Evolutionary conservation across 2,888 invertebrate genomes (phyloP).

Genomic region (Rotaria macrura): DNA sequence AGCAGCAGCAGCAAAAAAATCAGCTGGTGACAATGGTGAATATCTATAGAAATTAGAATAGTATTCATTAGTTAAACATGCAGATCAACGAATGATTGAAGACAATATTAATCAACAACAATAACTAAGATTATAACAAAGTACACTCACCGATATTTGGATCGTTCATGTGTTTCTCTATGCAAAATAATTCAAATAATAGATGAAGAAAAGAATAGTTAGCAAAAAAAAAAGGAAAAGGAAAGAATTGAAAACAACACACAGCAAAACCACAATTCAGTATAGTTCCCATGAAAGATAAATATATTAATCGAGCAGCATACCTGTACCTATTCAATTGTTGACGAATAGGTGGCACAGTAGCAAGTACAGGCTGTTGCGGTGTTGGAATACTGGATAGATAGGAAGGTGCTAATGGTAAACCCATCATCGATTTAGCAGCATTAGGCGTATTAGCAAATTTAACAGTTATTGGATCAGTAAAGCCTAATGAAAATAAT

Average conservation of each 20-base stretch:
- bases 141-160: slow-evolving; percentile 11
- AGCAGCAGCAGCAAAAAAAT: slow-evolving; percentile 8
- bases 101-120: background rate
- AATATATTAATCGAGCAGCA: background rate
- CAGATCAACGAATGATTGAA: background rate
- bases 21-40: slow-evolving; percentile 1
- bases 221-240: background rate
- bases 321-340: slow-evolving; percentile 21
- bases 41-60: background rate
- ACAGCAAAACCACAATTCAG: no score
- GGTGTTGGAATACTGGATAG: background rate
- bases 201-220: background rate
- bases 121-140: no score
- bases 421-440: slow-evolving; percentile 32
- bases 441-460: slow-evolving; percentile 35
- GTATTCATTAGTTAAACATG: background rate
- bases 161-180: slow-evolving; percentile 20
- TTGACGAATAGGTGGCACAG: background rate
- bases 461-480: slow-evolving; percentile 34
- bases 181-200: background rate
- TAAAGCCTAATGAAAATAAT: background rate
- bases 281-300: background rate
- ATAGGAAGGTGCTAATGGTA: slow-evolving; percentile 29
- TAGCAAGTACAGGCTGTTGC: background rate
- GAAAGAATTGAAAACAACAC: background rate